Evolutionary conservation across 1,140 invertebrate species (phyloP), one percentile per base, ranked within the genome.

Genomic region (Diabrotica undecimpunctata): DNA sequence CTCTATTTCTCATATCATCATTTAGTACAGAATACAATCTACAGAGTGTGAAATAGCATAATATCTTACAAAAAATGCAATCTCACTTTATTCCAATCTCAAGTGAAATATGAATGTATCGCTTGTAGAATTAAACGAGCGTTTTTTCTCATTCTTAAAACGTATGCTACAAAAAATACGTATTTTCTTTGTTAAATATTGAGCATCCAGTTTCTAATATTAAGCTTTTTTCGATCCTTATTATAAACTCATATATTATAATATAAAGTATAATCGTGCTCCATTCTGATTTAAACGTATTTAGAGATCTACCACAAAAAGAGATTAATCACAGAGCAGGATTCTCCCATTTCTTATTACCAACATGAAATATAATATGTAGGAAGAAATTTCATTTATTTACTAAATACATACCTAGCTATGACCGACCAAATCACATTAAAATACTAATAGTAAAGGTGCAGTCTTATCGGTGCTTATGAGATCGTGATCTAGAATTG

Each of bases 61-160:
- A 46, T 46, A 46, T 46, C 41, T 10, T 46, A 46, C 6, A 57
- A 57, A 57, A 57, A 57, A 57, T 37, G 55, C 55, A 57, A 46
- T n/a, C 41, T 57, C 36, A 57, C 6, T 57, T 37, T 57, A 57
- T 57, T 57, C 36, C 55, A 57, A 57, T 57, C 55, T 57, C 36
- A 25, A 57, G 55, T 57, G 55, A 57, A 57, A 57, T 57, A 57
- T 57, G 55, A 57, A 57, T 37, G 25, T 37, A n/a, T 35, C 25
- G 55, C 12, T 57, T 57, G 55, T 57, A 57, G 38, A 57, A 37
- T 57, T 57, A 57, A 57, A 57, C 36, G 55, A 57, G 35, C 35
- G 35, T 57, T 55, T 57, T 57, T 57, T 37, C 25, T 55, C 5
- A 0, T 37, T 37, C 41, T 46, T 11, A 36, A 57, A 37, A 7